Conservation (phyloP, 2,797 vertebrate species). For the Cryptoblepharus egeriae region DNA sequence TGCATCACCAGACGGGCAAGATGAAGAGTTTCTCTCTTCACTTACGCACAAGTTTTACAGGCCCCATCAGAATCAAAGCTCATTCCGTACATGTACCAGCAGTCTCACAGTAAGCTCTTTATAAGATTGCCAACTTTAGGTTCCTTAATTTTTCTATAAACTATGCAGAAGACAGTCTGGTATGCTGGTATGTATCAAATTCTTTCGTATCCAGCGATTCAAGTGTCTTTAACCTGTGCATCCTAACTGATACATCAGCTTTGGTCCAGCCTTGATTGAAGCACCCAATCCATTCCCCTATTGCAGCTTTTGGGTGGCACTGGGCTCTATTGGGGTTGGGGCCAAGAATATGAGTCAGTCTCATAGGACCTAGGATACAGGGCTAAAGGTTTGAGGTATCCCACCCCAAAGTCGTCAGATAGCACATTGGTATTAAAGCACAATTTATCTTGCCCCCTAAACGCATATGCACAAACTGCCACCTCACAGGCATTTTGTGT, state of each 20-base stretch:
- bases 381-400: neutral
- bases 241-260: neutral
- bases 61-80: neutral
- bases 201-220: neutral
- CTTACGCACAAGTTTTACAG: constrained; percentile 21
- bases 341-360: too few species aligned
- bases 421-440: neutral
- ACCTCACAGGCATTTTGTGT: neutral
- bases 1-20: constrained; percentile 35
- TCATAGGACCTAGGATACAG: neutral
- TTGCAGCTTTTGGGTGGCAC: neutral
- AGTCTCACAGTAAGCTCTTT: accelerated
- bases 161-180: neutral
- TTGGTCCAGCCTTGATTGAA: too few species aligned
- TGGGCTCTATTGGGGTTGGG: neutral
- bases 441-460: neutral
- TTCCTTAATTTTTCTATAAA: neutral
- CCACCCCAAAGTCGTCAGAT: neutral
- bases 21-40: constrained; percentile 47
- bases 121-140: neutral
- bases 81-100: neutral
- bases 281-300: neutral
- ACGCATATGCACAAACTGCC: too few species aligned
- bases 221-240: neutral
- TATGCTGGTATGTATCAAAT: neutral